Conservation (phyloP, 2,113 vertebrate genomes). For the Rattus rattus region DNA sequence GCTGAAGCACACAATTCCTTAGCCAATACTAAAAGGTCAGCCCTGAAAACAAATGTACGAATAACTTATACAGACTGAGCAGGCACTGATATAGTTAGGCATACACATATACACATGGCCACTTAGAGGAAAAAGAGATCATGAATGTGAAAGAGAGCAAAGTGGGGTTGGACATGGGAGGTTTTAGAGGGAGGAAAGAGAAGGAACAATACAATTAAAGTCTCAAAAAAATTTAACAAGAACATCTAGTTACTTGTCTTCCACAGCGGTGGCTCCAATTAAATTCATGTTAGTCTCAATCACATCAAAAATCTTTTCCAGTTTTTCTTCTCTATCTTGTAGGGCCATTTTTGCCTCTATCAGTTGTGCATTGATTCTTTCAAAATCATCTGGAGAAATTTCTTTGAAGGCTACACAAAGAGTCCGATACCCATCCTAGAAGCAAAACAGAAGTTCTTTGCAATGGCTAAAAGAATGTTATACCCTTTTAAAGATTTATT, state of each 20-base stretch:
- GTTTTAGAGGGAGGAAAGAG: neutral
- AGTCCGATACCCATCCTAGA: slow-evolving; percentile 95
- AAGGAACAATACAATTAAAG: neutral
- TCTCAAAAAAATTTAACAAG: neutral
- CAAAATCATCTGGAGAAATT: slow-evolving; percentile 90
- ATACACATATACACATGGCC: neutral
- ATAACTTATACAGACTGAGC: neutral
- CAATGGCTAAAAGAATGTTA: neutral
- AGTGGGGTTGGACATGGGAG: neutral
- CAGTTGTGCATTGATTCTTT: slow-evolving; percentile 88
- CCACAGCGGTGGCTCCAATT: slow-evolving; percentile 97
- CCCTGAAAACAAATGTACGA: neutral
- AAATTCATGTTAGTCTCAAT: slow-evolving; percentile 95
- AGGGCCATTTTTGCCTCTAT: slow-evolving; percentile 93
- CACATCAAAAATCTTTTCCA: slow-evolving; percentile 94
- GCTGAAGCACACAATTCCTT: neutral
- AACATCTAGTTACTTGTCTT: slow-evolving; percentile 92
- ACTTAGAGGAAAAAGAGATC: neutral
- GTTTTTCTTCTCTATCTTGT: slow-evolving; percentile 95
- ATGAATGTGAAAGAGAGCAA: neutral
- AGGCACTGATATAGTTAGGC: neutral
- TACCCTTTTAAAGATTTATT: neutral
- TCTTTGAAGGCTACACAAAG: slow-evolving; percentile 96
- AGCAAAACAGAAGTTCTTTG: neutral
- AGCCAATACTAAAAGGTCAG: neutral